Base-by-base conservation (phyloP, 2,888 invertebrate species). In the Ligdia adustata region DNA sequence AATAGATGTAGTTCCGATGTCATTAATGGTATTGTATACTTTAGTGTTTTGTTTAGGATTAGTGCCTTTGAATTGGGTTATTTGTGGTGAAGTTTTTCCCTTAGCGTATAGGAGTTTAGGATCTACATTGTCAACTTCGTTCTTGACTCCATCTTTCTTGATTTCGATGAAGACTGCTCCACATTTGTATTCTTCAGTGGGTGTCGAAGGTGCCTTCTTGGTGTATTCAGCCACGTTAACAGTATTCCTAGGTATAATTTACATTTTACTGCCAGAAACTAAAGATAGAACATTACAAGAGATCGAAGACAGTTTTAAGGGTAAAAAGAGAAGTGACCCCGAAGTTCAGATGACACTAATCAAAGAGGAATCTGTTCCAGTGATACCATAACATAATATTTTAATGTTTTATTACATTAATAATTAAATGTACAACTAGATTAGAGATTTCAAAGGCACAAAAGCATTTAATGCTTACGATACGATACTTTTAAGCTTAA, bases 121-220 rank as follows among this genome's bases (percentile, higher is more conserved):
- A 0, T 88, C 89, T 7, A 82, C 89, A 0, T 64, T 90, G 12
- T 87, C 89, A 1, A 89, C 88, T 0, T 84, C 88, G 16, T 88
- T 89, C 61, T 64, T 89, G 51, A 87, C 89, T 1, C 88, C 89
- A 4, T 62, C 88, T 7, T 89, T 90, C 42, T 75, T 90, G 4
- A 64, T 88, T 5, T 89, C 89, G 0, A 90, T 90, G 89, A 90
- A 90, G 58, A 85, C 89, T n/a, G 90, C 89, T 0, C 89, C 89
- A 4, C 75, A 89, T 69, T 64, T 90, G 11, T 90, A 82, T 44
- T 76, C 85, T 0, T 81, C 89, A 1, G 77, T 90, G 0, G 89
- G 89, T 0, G 88, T 90, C 0, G 77, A 90, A 64, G 89, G 89
- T 1, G 86, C 89, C 0, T 90, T 87, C 51, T 58, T 89, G 55